These are phyloP conservation scores for Steromphala cineraria DNA, from an alignment of 2,888 invertebrate species.

Conservation along the genomic window DNA sequence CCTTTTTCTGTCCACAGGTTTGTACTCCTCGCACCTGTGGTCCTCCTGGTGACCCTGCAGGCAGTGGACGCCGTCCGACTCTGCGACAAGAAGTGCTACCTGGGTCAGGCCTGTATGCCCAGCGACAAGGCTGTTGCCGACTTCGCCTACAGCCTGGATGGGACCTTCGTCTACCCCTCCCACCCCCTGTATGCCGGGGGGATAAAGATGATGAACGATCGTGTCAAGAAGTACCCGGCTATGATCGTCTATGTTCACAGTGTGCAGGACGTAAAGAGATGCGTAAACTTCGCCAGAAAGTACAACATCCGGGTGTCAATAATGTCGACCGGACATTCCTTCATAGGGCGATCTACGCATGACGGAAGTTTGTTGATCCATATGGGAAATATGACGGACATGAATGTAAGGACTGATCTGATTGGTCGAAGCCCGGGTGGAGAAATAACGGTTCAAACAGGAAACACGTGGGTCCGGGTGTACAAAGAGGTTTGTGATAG, in stretches of 20 bases:
- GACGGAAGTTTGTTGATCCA: slow-evolving; percentile 3
- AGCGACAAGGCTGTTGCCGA: not conserved
- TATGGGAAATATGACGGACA: not conserved
- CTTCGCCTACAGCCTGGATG: not conserved
- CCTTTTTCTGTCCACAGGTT: too few species aligned
- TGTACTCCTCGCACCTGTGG: too few species aligned
- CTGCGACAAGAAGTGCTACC: not conserved
- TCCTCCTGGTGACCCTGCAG: too few species aligned
- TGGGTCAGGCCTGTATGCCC: not conserved
- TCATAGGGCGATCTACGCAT: not conserved
- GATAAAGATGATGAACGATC: not conserved
- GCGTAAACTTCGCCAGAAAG: not conserved
- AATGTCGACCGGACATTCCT: not conserved
- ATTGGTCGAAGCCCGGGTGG: not conserved
- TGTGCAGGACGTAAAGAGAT: not conserved
- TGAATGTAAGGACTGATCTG: not conserved
- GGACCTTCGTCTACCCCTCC: not conserved
- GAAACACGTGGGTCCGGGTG: slow-evolving; percentile 26
- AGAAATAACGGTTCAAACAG: slow-evolving; percentile 19
- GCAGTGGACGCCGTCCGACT: too few species aligned
- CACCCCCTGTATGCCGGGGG: not conserved
- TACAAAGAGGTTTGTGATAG: slow-evolving; percentile 16
- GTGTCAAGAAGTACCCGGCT: not conserved
- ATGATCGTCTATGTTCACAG: not conserved
- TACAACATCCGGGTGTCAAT: not conserved